These are phyloP conservation scores for Melanaphis sacchari DNA, from an alignment of 1,140 invertebrate genomes.

Conservation along the genomic window DNA sequence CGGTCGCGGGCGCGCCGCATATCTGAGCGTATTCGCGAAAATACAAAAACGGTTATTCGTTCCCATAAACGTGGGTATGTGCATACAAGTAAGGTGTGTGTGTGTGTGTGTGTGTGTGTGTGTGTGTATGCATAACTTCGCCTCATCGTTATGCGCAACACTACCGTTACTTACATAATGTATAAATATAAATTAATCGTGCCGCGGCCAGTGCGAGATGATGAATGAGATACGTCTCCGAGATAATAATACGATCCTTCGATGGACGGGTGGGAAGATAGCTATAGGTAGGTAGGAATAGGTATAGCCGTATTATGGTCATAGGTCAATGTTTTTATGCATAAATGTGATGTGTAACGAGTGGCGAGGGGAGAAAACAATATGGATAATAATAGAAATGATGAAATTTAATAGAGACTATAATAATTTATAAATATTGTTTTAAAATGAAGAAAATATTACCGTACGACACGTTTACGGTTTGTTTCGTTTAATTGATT, in stretches of 20 bases:
- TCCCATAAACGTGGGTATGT: not conserved
- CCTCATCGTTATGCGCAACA: not conserved
- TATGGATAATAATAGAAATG: not conserved
- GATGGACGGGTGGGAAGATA: not conserved
- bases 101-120: not conserved
- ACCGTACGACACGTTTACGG: not conserved
- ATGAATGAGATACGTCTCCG: not conserved
- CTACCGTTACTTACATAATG: not conserved
- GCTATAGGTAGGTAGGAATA: not conserved
- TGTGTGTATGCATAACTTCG: not conserved
- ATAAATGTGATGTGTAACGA: not conserved
- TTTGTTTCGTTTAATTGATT: not conserved
- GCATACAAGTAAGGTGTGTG: not conserved
- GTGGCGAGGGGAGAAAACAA: not conserved
- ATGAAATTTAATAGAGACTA: not conserved
- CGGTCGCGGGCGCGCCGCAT: not conserved
- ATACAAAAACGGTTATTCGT: conserved; percentile 23
- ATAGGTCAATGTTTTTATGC: not conserved
- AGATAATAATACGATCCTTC: not conserved
- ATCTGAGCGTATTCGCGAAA: conserved; percentile 16
- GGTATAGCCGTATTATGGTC: not conserved
- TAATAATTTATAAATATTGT: not conserved
- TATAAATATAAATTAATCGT: not conserved
- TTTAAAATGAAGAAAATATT: not conserved
- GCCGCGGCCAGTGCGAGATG: not conserved